Conservation (phyloP, 2,797 vertebrate species). For the Argya squamiceps region DNA sequence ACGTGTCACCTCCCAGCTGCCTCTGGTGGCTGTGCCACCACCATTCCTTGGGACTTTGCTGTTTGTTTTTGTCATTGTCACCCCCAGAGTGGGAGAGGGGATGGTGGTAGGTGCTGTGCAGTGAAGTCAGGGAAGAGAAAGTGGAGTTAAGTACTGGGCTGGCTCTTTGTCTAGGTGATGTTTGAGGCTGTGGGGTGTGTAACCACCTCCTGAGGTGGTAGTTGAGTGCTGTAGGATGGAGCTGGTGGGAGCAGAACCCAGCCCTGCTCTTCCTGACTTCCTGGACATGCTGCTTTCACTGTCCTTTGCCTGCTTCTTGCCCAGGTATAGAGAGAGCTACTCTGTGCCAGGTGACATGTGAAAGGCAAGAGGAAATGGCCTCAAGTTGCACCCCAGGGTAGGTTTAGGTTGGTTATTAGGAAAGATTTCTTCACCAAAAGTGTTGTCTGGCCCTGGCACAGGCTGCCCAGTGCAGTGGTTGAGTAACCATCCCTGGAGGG, state of each 20-base stretch:
- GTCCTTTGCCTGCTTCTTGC: not conserved
- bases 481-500: not conserved
- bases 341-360: not conserved
- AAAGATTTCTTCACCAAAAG: not conserved
- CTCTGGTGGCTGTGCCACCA: not conserved
- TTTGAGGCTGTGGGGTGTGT: fast-evolving
- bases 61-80: not conserved
- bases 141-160: fast-evolving
- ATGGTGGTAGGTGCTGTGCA: not conserved
- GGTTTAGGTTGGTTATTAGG: not conserved
- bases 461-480: not conserved
- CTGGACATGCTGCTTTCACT: not conserved
- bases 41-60: not conserved
- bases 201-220: not conserved
- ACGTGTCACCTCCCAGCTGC: not conserved
- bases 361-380: not conserved
- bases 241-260: not conserved
- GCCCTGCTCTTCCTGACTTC: not conserved
- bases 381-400: not conserved
- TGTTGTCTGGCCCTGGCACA: not conserved
- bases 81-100: not conserved
- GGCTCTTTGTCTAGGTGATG: not conserved
- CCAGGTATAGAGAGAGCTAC: not conserved
- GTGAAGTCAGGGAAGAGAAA: not conserved
- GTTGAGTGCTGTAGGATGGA: not conserved